Percentiles rank a stretch among this genome's conserved stretches.
phyloP scores from a whole-genome alignment of 2,888 invertebrate genomes.

The Acanthoscelides obtectus region DNA sequence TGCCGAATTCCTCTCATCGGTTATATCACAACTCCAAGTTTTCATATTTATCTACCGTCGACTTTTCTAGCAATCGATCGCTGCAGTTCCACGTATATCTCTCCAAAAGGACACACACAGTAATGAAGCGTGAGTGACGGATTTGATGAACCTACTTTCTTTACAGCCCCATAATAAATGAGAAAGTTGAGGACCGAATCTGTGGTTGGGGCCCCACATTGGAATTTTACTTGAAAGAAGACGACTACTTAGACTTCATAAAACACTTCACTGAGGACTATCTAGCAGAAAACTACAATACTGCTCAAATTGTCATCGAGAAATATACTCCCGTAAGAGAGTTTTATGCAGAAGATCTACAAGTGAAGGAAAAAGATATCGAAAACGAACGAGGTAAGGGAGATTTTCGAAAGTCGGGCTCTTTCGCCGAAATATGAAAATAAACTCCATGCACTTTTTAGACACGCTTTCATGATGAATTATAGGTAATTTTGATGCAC shows the following conservation, averaged over 20 bases:
- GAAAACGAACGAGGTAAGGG: constrained; percentile 55
- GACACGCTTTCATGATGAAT: no score
- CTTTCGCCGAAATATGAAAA: neutral
- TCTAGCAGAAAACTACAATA: constrained; percentile 59
- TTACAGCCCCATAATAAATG: constrained; percentile 74
- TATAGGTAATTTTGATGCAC: no score
- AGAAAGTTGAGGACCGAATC: constrained; percentile 71
- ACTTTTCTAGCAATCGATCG: neutral
- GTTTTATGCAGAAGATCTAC: constrained; percentile 67
- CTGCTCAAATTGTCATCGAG: constrained; percentile 58
- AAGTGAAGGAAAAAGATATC: constrained; percentile 59
- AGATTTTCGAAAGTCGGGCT: no score
- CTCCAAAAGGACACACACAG: no score
- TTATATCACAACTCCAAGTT: no score
- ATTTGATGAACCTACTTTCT: no score
- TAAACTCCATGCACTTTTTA: constrained; percentile 9
- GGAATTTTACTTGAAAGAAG: constrained; percentile 64
- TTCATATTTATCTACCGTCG: no score
- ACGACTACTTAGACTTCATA: constrained; percentile 53
- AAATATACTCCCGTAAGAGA: constrained; percentile 62
- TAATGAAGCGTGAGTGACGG: no score
- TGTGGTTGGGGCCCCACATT: constrained; percentile 71
- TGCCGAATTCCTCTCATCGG: no score
- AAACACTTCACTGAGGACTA: constrained; percentile 55
- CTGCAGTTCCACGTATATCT: constrained; percentile 1